Percentiles rank a stretch among this genome's conserved stretches.
Evolutionary conservation across 2,113 vertebrate species (phyloP).

Genomic region (Fregata magnificens): DNA sequence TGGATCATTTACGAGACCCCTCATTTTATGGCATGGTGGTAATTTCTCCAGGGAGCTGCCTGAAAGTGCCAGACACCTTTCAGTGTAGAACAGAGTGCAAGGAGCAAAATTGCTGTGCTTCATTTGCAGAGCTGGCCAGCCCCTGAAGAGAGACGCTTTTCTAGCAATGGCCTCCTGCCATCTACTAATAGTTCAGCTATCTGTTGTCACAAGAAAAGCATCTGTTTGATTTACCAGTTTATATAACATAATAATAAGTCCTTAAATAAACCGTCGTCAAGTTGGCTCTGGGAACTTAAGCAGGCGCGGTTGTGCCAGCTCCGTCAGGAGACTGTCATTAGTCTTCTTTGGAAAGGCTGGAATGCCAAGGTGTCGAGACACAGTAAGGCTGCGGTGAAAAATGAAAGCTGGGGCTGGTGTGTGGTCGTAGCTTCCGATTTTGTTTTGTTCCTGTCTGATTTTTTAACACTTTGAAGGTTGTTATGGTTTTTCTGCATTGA

Average conservation of each 20-base stretch:
- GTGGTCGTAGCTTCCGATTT: neutral
- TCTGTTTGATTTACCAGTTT: slow-evolving; percentile 63
- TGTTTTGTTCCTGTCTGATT: neutral
- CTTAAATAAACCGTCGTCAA: slow-evolving; percentile 58
- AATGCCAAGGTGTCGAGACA: slow-evolving; percentile 11
- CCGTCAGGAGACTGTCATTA: slow-evolving; percentile 11
- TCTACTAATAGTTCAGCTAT: slow-evolving; percentile 52
- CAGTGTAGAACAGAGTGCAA: neutral
- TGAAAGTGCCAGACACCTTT: neutral
- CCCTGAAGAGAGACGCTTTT: neutral
- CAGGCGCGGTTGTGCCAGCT: neutral
- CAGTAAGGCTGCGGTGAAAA: neutral
- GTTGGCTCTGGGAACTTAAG: slow-evolving; percentile 25
- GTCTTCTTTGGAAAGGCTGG: slow-evolving; percentile 2
- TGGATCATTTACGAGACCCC: neutral
- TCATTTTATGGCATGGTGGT: neutral
- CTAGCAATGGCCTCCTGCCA: slow-evolving; percentile 3
- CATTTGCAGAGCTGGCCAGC: neutral
- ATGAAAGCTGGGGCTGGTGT: neutral
- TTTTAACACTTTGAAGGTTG: neutral
- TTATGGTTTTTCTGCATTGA: neutral
- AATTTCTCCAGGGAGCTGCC: neutral
- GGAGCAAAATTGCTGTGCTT: neutral
- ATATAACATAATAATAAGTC: slow-evolving; percentile 44
- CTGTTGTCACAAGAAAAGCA: slow-evolving; percentile 56